Evolutionary conservation across 1,140 invertebrate species (phyloP).

Genomic region (Nasonia giraulti): DNA sequence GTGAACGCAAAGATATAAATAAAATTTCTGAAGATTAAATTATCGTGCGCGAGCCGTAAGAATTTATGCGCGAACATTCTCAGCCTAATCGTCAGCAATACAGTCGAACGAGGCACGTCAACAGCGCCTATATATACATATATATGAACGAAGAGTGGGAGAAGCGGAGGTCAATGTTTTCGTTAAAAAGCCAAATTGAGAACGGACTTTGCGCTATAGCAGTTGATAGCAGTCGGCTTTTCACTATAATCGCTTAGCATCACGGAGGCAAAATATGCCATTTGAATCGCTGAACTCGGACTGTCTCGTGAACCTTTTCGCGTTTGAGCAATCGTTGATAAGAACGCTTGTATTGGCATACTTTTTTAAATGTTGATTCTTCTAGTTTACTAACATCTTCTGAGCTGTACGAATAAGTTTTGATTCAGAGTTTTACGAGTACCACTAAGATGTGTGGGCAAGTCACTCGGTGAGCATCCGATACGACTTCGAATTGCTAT

Average conservation of each 20-base stretch:
- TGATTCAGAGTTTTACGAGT: neutral
- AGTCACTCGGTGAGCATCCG: neutral
- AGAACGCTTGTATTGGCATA: too few species aligned
- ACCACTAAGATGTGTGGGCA: too few species aligned
- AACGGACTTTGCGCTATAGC: neutral
- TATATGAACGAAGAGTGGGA: neutral
- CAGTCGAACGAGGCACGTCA: neutral
- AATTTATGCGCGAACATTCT: neutral
- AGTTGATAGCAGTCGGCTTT: neutral
- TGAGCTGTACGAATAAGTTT: too few species aligned
- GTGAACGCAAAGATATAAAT: neutral
- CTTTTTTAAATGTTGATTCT: too few species aligned
- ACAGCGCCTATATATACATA: too few species aligned
- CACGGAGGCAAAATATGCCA: too few species aligned
- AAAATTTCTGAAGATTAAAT: neutral
- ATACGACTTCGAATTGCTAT: neutral
- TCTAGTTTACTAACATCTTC: too few species aligned
- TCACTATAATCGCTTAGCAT: too few species aligned
- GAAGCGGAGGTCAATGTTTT: slow-evolving; percentile 18
- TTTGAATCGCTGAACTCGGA: too few species aligned
- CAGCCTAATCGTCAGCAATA: neutral
- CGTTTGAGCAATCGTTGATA: too few species aligned
- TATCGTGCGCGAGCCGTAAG: neutral
- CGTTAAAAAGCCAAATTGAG: neutral
- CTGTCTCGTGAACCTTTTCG: too few species aligned